Evolutionary conservation across 2,888 invertebrate genomes (phyloP), one percentile per base, ranked within the genome.

Genomic region (Arrhopalites spinosus): DNA sequence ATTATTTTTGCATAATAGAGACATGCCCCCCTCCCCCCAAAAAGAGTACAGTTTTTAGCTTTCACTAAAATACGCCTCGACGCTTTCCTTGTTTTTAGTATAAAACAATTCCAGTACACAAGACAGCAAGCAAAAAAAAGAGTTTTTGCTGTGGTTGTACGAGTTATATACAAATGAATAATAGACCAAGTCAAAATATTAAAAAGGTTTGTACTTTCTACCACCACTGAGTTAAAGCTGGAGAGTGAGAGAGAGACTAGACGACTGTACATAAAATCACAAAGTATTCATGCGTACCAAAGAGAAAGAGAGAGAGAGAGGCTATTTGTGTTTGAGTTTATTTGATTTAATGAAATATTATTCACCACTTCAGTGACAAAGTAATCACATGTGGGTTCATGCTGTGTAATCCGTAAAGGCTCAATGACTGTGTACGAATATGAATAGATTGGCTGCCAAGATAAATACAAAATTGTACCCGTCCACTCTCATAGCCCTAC

Each of bases 271-370:
- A 36, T 36, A 36, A 36, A 36, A 36, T 36, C 36, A 36, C 36
- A 36, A 36, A 36, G 36, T 36, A 36, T 36, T 36, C 36, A 36
- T 36, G 36, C 36, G 36, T 36, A 36, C 36, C 36, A 36, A 11
- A 36, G 36, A 36, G 5, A 36, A 11, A 11, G 56, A 56, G 56
- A 7, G 25, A 68, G 47, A 29, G 47, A 13, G 64, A 8, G 64
- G 5, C 1, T 20, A 17, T 43, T n/a, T 64, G 64, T 59, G 64
- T 29, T 8, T 30, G 61, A 61, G 30, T 17, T 64, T 43, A 36
- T 43, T 23, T 59, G 71, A 72, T 47, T 72, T 72, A 72, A 72
- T 72, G 61, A 59, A 61, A 61, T 72, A 72, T 72, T 72, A 59
- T 63, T 72, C 71, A 61, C 47, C 63, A 63, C 71, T 72, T 72